These are phyloP conservation scores for Serripes groenlandicus DNA, from an alignment of 2,888 invertebrate genomes.

Conservation along the genomic window DNA sequence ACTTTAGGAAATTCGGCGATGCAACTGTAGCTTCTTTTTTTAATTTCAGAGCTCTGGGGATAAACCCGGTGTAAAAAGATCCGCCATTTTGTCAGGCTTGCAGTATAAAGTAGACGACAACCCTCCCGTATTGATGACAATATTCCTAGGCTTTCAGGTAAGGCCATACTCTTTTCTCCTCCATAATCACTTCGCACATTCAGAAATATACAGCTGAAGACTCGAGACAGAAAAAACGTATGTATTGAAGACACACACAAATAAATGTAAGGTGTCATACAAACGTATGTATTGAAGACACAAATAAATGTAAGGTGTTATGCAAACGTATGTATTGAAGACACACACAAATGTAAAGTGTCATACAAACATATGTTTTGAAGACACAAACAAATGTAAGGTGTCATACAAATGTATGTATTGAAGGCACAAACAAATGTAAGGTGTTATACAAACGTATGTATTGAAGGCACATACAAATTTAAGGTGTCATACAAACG, in stretches of 20 bases:
- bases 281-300: neutral
- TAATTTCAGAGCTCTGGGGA: neutral
- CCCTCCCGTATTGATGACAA: conserved; percentile 94
- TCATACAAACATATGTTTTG: no score
- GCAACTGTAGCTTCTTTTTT: no score
- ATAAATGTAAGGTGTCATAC: neutral
- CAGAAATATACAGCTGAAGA: no score
- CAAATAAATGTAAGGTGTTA: neutral
- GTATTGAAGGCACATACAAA: no score
- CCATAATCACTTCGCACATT: neutral
- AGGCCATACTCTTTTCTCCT: neutral
- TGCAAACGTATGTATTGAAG: neutral
- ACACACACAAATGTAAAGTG: neutral
- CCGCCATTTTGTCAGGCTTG: conserved; percentile 66
- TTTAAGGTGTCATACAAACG: no score
- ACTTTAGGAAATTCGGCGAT: no score
- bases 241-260: neutral
- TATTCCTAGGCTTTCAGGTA: conserved; percentile 93
- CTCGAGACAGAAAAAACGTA: neutral
- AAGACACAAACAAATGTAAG: no score
- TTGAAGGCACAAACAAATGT: no score
- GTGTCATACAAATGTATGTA: no score
- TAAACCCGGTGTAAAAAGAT: neutral
- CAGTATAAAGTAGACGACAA: conserved; percentile 92
- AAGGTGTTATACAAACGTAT: no score